Base-by-base conservation (phyloP, 2,888 invertebrate species). In the Netelia fuscicornis region DNA sequence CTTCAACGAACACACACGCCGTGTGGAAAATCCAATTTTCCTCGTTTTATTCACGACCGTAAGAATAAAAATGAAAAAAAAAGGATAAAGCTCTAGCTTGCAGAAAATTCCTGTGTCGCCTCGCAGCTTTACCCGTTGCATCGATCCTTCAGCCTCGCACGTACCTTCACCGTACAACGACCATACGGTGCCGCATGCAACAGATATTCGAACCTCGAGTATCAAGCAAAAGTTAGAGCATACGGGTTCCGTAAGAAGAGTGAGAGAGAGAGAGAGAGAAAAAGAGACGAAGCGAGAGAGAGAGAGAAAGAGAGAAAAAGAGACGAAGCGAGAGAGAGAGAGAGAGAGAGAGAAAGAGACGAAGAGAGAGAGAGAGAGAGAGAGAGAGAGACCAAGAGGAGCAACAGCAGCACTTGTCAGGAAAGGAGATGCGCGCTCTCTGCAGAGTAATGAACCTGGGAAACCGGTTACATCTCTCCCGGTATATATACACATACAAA, bases 371-470 rank as follows among this genome's bases (percentile, higher is more conserved):
- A 48, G 65, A n/a, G 0, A 65, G 58, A 67, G 71, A 52, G 70
- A 71, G 67, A 13, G 62, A 68, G 74, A 74, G 72, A 74, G 64
- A 65, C 30, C 56, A 48, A 68, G 74, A 74, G 71, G 64, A 64
- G 42, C 48, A 56, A 37, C 20, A 64, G 75, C 76, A 75, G 81
- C 71, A 91, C 91, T 92, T 92, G 92, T 92, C 91, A 91, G 91
- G 92, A 92, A 91, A 92, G 92, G 92, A 92, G 92, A 92, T 92
- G 91, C 90, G 91, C 91, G 90, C 89, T 83, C 86, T 88, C 86
- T 90, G 88, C 88, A 83, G 93, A 92, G 93, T 93, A 93, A 93
- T 93, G 93, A 93, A 93, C 93, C 93, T 93, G 92, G 91, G 89
- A 92, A 93, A 93, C 93, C 93, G 93, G 93, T 93, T 93, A 90